These are phyloP conservation scores for Chromoteleia sp. DNA, from an alignment of 2,888 invertebrate genomes.

Conservation along the genomic window DNA sequence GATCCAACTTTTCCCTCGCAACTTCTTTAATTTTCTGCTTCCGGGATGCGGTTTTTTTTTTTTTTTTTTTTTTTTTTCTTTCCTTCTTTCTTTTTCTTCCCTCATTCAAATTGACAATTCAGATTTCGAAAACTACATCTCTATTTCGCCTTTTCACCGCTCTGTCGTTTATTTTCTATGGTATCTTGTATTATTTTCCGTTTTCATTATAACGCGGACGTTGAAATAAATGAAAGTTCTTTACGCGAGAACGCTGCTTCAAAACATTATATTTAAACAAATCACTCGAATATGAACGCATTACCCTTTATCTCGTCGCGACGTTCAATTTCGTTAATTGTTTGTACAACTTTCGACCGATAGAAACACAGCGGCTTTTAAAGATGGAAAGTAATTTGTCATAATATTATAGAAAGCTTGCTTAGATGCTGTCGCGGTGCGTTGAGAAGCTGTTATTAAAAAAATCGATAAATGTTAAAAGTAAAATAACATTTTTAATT, in stretches of 20 bases:
- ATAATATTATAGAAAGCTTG: constrained; percentile 20
- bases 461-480: constrained; percentile 38
- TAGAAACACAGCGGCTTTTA: constrained; percentile 16
- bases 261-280: constrained; percentile 39
- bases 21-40: constrained; percentile 53
- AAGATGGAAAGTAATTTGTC: constrained; percentile 29
- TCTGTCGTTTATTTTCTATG: background rate
- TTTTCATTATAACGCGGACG: constrained; percentile 24
- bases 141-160: constrained; percentile 6
- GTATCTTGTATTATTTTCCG: constrained; percentile 16
- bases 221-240: constrained; percentile 26
- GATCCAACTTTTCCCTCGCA: constrained; percentile 32
- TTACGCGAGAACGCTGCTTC: constrained; percentile 14
- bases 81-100: too few species aligned
- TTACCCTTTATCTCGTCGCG: constrained; percentile 20
- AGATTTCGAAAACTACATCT: constrained; percentile 9
- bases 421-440: background rate
- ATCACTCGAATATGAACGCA: constrained; percentile 25
- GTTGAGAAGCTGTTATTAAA: constrained; percentile 23
- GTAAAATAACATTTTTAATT: constrained; percentile 43
- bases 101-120: constrained; percentile 6
- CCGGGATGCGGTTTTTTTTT: constrained; percentile 27
- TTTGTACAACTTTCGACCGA: constrained; percentile 32
- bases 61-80: too few species aligned
- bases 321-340: constrained; percentile 38